Conservation (phyloP, 1,140 invertebrate species). For the Nixonia krombeini region DNA sequence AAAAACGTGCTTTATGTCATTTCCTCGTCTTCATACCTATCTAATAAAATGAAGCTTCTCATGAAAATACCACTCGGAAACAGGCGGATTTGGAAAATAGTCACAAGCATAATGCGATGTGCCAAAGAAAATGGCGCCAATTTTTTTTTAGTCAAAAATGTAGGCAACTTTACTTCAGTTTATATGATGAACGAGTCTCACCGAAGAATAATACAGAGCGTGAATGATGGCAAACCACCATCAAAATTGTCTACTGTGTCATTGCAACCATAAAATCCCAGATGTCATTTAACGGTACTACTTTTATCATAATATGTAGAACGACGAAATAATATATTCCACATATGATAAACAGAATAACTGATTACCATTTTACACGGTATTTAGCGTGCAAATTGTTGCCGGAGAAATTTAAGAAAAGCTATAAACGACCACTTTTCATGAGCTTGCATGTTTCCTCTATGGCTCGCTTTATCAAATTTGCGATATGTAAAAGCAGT, state of each 20-base stretch:
- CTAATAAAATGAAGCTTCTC: conserved; percentile 26
- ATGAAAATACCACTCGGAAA: conserved; percentile 31
- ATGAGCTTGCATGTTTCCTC: conserved; percentile 36
- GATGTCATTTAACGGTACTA: too few species aligned
- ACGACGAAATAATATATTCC: conserved; percentile 2
- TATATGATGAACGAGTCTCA: too few species aligned
- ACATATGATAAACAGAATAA: conserved; percentile 37
- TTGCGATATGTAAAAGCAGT: conserved; percentile 33
- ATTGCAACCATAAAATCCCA: too few species aligned
- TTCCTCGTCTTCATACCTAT: conserved; percentile 35
- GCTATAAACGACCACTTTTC: conserved; percentile 34
- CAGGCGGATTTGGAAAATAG: conserved; percentile 14
- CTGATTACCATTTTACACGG: conserved; percentile 50
- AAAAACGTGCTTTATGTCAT: conserved; percentile 56
- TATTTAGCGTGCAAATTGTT: conserved; percentile 51
- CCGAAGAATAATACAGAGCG: too few species aligned
- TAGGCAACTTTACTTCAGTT: too few species aligned
- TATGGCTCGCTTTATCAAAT: conserved; percentile 27
- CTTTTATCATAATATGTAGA: background rate
- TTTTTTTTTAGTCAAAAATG: too few species aligned
- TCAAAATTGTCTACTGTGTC: too few species aligned
- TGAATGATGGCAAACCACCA: too few species aligned
- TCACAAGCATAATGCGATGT: conserved; percentile 2
- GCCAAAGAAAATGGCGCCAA: too few species aligned
- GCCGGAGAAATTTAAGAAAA: conserved; percentile 36